Conservation (phyloP, 2,888 invertebrate genomes). For the Empis livida region DNA sequence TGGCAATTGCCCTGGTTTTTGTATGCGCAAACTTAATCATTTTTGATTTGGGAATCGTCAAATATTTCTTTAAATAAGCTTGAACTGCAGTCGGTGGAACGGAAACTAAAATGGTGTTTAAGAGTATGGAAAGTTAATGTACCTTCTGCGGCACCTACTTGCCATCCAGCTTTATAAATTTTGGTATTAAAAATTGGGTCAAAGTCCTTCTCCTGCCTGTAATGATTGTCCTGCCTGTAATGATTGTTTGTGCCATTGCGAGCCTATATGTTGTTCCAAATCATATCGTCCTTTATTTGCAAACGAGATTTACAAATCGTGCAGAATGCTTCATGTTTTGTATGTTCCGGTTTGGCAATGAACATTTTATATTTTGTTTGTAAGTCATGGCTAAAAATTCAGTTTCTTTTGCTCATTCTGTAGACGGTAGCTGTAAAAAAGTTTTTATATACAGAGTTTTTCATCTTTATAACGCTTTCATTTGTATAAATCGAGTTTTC, state of each 20-base stretch:
- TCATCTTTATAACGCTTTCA: no score
- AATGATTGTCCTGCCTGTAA: neutral
- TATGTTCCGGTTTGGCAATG: neutral
- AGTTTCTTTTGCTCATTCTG: neutral
- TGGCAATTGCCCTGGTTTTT: constrained; percentile 2
- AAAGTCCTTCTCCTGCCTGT: constrained; percentile 1
- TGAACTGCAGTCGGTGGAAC: constrained; percentile 3
- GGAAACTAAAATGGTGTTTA: constrained; percentile 4
- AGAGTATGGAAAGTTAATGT: constrained; percentile 2
- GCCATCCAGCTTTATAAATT: constrained; percentile 2
- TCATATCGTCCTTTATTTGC: constrained; percentile 5
- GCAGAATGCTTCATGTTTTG: constrained; percentile 4
- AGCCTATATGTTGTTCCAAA: constrained; percentile 3
- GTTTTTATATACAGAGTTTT: no score
- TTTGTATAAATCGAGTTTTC: no score
- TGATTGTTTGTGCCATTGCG: constrained; percentile 3
- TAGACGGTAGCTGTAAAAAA: no score
- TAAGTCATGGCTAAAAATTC: neutral
- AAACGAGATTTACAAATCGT: constrained; percentile 2
- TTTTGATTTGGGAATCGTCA: constrained; percentile 1
- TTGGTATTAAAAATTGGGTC: neutral
- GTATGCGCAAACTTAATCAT: neutral
- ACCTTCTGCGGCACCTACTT: constrained; percentile 4
- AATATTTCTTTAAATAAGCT: constrained; percentile 2
- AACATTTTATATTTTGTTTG: constrained; percentile 1